Evolutionary conservation across 2,888 invertebrate species (phyloP), one percentile per base, ranked within the genome.

Genomic region (Nemapogon koenigi): DNA sequence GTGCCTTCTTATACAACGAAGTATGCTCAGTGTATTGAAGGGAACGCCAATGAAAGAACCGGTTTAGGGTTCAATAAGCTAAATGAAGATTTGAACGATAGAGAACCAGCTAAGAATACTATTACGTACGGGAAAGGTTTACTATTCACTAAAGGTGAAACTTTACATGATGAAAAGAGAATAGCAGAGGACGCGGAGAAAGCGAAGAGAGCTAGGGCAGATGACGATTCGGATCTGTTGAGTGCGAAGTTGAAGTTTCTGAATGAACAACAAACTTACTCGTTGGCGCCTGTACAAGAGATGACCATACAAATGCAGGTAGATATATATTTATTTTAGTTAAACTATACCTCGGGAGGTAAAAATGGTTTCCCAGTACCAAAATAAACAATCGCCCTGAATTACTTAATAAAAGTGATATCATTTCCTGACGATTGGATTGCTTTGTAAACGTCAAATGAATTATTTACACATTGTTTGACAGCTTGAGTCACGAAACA

Each of bases 241-340:
- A 72, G 72, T 43, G 78, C 81, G 4, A 83, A 83, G 51, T 51
- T 83, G 48, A 79, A 73, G 51, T 82, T 79, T 46, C 48, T 83
- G 47, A 72, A 67, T 25, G 70, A 81, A 46, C 53, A 75, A 42
- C 80, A 81, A 46, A 67, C 76, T 6, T 54, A 53, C 40, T 44
- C 57, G 4, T 53, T 83, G 33, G 61, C 82, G n/a, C 78, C 83
- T 2, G 70, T 83, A 19, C 82, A 82, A 47, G 72, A 79, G 48
- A 76, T 83, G 75, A 53, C 75, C 43, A 75, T 83, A 48, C 83
- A 83, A 51, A 62, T 83, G 62, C 81, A 83, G 81, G 83, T 83
- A 43, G 55, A 53, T 40, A 37, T 39, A 13, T 16, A 31, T 2
- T 15, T 22, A 4, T n/a, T 28, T 13, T 33, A 27, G 16, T 14